Percentiles rank a stretch among this genome's conserved stretches.
These are phyloP conservation scores for Drosophila pseudotakahashii DNA, from an alignment of 2,888 invertebrate species.

Conservation along the genomic window DNA sequence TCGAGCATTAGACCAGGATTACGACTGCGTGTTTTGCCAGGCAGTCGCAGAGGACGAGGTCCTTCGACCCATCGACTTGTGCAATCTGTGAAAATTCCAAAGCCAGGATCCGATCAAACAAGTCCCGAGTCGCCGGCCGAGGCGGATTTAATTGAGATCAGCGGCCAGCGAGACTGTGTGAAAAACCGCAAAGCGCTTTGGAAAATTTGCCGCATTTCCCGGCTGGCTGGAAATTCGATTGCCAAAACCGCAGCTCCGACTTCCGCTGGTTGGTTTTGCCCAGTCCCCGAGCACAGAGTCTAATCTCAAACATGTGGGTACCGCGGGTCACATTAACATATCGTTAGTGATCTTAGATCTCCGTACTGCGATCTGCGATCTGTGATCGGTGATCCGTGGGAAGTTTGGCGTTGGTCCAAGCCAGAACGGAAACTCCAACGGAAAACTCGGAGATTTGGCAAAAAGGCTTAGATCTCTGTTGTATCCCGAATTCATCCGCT, in stretches of 20 bases:
- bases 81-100: conserved; percentile 77
- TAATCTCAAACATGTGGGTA: conserved; percentile 77
- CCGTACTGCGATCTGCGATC: background rate
- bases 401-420: conserved; percentile 43
- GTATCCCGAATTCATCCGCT: conserved; percentile 12
- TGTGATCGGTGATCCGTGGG: conserved; percentile 48
- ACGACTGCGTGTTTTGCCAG: conserved; percentile 63
- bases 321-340: conserved; percentile 60
- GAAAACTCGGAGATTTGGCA: conserved; percentile 25
- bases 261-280: conserved; percentile 73
- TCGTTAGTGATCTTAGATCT: conserved; percentile 65
- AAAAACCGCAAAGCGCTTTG: conserved; percentile 68
- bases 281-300: conserved; percentile 29
- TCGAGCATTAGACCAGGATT: conserved; percentile 67
- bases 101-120: conserved; percentile 73
- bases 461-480: conserved; percentile 23
- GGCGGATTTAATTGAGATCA: conserved; percentile 77
- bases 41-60: conserved; percentile 9
- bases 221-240: conserved; percentile 42
- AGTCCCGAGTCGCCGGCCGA: conserved; percentile 51
- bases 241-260: conserved; percentile 57
- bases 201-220: conserved; percentile 50
- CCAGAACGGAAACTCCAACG: conserved; percentile 66
- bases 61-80: conserved; percentile 63
- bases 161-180: conserved; percentile 53